Evolutionary conservation across 2,113 vertebrate species (phyloP).

Genomic region (Vicugna pacos): DNA sequence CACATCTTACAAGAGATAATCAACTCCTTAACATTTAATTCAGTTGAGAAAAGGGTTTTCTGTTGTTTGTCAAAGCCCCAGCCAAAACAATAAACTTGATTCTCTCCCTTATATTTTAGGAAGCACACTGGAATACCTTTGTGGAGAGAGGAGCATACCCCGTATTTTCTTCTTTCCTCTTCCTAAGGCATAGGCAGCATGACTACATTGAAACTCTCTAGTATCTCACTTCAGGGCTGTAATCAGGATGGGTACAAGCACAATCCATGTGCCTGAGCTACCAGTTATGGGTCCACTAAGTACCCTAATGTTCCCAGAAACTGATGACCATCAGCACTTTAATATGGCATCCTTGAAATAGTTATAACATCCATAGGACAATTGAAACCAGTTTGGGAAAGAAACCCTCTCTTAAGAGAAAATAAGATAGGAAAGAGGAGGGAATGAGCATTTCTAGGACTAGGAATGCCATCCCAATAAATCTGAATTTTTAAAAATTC

Average conservation of each 20-base stretch:
- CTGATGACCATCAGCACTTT: not conserved
- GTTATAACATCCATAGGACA: not conserved
- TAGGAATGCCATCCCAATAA: not conserved
- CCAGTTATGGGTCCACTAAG: not conserved
- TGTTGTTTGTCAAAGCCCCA: not conserved
- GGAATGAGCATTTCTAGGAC: not conserved
- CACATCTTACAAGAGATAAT: not conserved
- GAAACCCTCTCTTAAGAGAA: not conserved
- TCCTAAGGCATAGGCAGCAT: not conserved
- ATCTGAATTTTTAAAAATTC: not conserved
- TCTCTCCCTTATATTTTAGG: not conserved
- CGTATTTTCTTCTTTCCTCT: not conserved
- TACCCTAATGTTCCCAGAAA: not conserved
- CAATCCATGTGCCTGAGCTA: not conserved
- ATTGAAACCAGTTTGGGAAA: not conserved
- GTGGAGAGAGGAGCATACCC: not conserved
- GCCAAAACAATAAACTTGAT: not conserved
- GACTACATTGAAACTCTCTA: not conserved
- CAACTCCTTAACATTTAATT: not conserved
- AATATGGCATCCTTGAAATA: not conserved
- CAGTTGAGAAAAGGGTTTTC: not conserved
- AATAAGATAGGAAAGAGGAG: not conserved
- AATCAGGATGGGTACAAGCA: not conserved
- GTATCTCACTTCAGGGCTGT: not conserved
- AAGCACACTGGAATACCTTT: not conserved